Evolutionary conservation across 1,140 invertebrate genomes (phyloP), one percentile per base, ranked within the genome.

Genomic region (Micrasema longulum): DNA sequence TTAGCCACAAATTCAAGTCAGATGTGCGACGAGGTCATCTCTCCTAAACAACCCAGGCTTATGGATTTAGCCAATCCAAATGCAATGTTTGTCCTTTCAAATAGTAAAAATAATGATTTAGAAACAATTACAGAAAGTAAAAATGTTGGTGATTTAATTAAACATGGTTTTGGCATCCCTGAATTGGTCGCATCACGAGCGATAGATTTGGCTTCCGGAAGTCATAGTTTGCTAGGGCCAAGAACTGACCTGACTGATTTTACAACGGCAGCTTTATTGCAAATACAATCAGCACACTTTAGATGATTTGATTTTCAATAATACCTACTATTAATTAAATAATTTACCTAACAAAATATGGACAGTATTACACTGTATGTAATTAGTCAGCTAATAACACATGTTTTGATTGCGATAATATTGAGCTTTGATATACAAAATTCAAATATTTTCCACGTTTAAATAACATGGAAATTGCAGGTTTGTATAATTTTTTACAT

Each of bases 261-360:
- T 43, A 71, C 62, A 1, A 70, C 72, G 7, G 67, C 67, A 16
- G 52, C 72, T 16, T 26, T 74, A 12, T 52, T 74, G 5, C 68
- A 74, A 50, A 50, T 69, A 38, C 68, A 66, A 26, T 74, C 72
- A 5, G 68, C 72, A 7, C 60, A 70, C 20, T 74, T 70, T 52
- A 52, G 55, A 10, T n/a, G n/a, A n/a, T n/a, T n/a, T n/a, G n/a
- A n/a, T n/a, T n/a, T n/a, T n/a, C n/a, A n/a, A n/a, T n/a, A n/a
- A n/a, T n/a, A n/a, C n/a, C n/a, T n/a, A n/a, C n/a, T n/a, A n/a
- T n/a, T n/a, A n/a, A n/a, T n/a, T n/a, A n/a, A n/a, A n/a, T n/a
- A n/a, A n/a, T n/a, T n/a, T n/a, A n/a, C n/a, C n/a, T n/a, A n/a
- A n/a, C n/a, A n/a, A n/a, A n/a, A n/a, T n/a, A n/a, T n/a, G n/a